phyloP scores from a whole-genome alignment of 2,113 vertebrate species.

The Tragulus kanchil region DNA sequence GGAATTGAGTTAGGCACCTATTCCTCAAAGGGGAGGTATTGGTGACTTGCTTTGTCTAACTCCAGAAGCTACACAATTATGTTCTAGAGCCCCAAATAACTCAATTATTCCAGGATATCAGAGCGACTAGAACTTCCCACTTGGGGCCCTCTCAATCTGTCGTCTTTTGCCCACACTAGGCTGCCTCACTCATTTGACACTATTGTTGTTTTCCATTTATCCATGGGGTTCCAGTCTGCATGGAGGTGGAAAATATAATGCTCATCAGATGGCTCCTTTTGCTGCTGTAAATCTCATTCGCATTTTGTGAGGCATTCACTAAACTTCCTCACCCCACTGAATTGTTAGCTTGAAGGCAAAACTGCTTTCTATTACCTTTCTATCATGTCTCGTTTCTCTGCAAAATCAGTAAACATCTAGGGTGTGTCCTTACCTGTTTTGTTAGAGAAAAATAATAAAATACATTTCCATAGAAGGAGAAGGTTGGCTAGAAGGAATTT shows the following conservation, averaged over 20 bases:
- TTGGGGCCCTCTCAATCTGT: background rate
- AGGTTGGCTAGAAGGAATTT: background rate
- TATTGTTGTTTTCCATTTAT: background rate
- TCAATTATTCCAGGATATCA: background rate
- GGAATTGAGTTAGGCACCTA: accelerated
- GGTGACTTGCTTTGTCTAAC: background rate
- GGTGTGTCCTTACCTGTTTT: background rate
- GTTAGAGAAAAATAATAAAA: background rate
- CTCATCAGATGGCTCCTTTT: background rate
- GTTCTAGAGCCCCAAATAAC: background rate
- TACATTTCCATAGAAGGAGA: background rate
- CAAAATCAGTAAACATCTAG: background rate
- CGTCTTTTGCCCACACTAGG: background rate
- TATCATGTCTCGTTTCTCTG: background rate
- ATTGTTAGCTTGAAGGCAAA: background rate
- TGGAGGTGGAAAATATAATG: background rate
- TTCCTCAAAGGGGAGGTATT: background rate
- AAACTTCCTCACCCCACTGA: background rate
- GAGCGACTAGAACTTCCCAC: background rate
- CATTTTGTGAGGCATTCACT: background rate
- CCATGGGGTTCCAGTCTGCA: background rate
- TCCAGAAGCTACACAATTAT: background rate
- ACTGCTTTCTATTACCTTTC: background rate
- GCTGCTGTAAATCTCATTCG: background rate
- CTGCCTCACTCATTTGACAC: background rate